A percentile compares a stretch with the other conserved stretches of the same genome.
These are phyloP conservation scores for Melanophora roralis DNA, from an alignment of 2,888 invertebrate genomes.

Conservation along the genomic window DNA sequence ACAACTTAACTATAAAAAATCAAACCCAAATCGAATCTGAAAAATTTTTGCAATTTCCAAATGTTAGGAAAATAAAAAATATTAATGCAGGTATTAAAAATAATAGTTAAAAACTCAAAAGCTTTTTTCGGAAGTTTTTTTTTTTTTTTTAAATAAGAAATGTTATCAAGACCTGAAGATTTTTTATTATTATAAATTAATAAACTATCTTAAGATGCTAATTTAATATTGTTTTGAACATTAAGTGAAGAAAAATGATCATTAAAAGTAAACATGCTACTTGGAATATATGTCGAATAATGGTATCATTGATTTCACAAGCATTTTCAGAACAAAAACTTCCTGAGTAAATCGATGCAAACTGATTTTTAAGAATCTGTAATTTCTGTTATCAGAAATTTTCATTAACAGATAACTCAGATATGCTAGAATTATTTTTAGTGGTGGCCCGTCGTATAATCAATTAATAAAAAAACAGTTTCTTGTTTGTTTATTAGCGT, in stretches of 20 bases:
- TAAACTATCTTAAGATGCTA: background rate
- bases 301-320: no score
- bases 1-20: background rate
- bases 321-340: no score
- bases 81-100: slow-evolving; percentile 32
- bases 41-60: slow-evolving; percentile 27
- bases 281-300: no score
- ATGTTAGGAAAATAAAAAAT: slow-evolving; percentile 27
- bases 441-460: no score
- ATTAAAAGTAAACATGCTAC: no score
- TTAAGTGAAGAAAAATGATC: background rate
- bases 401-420: background rate
- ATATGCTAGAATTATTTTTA: no score
- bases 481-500: no score
- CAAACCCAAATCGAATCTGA: slow-evolving; percentile 17
- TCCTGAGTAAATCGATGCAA: no score
- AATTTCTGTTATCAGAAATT: background rate
- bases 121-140: background rate
- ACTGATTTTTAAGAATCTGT: background rate
- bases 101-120: slow-evolving; percentile 4
- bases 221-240: background rate
- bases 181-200: background rate
- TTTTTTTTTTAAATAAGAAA: slow-evolving; percentile 5
- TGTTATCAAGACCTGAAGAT: background rate
- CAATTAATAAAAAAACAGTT: no score